Evolutionary conservation across 2,113 vertebrate species (phyloP).

Genomic region (Anguilla japonica): DNA sequence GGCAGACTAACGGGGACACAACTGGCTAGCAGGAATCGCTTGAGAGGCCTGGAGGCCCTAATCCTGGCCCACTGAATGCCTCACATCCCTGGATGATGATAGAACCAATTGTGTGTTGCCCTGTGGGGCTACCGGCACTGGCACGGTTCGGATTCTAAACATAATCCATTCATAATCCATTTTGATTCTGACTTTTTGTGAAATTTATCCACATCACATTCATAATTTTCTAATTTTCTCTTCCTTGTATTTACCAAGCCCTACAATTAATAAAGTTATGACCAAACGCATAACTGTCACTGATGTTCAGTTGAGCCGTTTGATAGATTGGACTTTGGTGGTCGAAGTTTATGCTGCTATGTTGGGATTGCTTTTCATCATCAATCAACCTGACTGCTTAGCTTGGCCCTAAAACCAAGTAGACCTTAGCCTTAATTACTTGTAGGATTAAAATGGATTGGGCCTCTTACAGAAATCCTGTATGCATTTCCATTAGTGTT

Average conservation of each 20-base stretch:
- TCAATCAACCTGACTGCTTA: slow-evolving; percentile 63
- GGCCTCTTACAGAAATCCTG: slow-evolving; percentile 55
- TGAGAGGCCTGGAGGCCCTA: no score
- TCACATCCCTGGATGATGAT: no score
- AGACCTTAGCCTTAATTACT: slow-evolving; percentile 67
- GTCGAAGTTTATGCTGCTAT: slow-evolving; percentile 52
- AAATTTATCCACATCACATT: not conserved
- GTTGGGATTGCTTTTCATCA: slow-evolving; percentile 67
- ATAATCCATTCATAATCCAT: not conserved
- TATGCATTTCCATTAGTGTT: slow-evolving; percentile 66
- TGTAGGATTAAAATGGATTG: slow-evolving; percentile 74
- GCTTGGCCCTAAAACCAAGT: slow-evolving; percentile 66
- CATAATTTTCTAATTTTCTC: not conserved
- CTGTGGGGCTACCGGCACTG: no score
- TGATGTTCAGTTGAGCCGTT: not conserved
- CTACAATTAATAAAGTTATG: not conserved
- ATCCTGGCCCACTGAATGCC: no score
- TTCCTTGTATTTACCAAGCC: not conserved
- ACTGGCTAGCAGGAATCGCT: no score
- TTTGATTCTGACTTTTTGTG: not conserved
- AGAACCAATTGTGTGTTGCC: no score
- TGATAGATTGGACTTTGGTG: not conserved
- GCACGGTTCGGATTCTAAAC: not conserved
- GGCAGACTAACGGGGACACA: no score
- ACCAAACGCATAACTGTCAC: not conserved